A percentile compares a stretch with the other conserved stretches of the same genome.
Conservation (phyloP, 2,113 vertebrate genomes). For the Struthio camelus region DNA sequence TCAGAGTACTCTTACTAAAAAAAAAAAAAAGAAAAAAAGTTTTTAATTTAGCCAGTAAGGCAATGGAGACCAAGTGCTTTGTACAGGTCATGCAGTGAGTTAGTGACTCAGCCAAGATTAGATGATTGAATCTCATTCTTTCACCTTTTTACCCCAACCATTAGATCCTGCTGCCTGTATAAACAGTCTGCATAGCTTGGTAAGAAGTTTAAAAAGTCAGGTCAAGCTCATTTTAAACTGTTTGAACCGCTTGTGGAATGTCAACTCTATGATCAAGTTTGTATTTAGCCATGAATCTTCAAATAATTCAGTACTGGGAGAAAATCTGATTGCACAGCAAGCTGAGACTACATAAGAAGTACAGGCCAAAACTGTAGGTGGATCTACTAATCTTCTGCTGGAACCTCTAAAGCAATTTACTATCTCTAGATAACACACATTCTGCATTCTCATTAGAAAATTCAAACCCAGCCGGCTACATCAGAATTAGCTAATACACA, state of each 20-base stretch:
- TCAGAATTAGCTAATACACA: neutral
- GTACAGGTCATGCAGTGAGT: neutral
- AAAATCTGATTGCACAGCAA: neutral
- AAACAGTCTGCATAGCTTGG: constrained; percentile 19
- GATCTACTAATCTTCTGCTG: neutral
- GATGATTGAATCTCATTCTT: neutral
- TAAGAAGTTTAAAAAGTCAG: constrained; percentile 25
- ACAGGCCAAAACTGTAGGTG: neutral
- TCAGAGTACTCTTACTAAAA: neutral
- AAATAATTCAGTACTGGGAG: neutral
- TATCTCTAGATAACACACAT: neutral
- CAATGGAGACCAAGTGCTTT: neutral
- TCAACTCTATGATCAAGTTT: neutral
- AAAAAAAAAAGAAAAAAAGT: neutral
- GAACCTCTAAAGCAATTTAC: neutral
- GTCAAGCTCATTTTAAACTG: neutral
- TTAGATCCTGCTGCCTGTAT: neutral
- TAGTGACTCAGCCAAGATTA: neutral
- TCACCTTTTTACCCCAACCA: neutral
- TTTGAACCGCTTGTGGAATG: neutral
- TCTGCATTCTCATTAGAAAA: neutral
- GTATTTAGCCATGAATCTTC: neutral
- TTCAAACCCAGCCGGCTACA: neutral
- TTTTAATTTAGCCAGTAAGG: neutral
- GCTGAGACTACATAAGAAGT: neutral